Evolutionary conservation across 1,140 invertebrate genomes (phyloP).

Genomic region (Hycleus phaleratus): DNA sequence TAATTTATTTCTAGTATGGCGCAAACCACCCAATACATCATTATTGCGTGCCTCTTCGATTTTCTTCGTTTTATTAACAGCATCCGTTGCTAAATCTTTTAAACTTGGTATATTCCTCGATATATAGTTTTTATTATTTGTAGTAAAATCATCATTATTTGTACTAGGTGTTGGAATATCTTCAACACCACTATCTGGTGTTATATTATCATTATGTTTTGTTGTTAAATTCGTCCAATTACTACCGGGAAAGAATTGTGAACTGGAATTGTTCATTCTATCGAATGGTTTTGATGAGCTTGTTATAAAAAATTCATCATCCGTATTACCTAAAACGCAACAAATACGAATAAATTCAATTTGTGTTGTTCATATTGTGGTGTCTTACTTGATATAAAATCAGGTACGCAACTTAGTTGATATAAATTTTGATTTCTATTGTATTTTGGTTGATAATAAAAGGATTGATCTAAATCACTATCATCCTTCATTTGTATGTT

Average conservation of each 20-base stretch:
- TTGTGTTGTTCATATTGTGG: no score
- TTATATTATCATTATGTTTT: slow-evolving; percentile 38
- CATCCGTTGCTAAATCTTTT: slow-evolving; percentile 31
- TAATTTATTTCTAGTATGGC: slow-evolving; percentile 62
- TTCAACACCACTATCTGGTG: slow-evolving; percentile 51
- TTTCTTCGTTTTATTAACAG: slow-evolving; percentile 24
- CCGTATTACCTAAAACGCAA: slow-evolving; percentile 2
- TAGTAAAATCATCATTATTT: slow-evolving; percentile 26
- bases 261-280: slow-evolving; percentile 47
- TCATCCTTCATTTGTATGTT: slow-evolving; percentile 11
- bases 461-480: slow-evolving; percentile 1
- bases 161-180: slow-evolving; percentile 48
- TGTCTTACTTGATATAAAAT: slow-evolving; percentile 18
- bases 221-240: slow-evolving; percentile 23
- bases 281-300: slow-evolving; percentile 63
- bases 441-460: slow-evolving; percentile 4
- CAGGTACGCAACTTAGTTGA: slow-evolving; percentile 17
- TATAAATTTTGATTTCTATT: slow-evolving; percentile 18
- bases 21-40: slow-evolving; percentile 53
- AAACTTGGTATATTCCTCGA: slow-evolving; percentile 20
- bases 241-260: slow-evolving; percentile 64
- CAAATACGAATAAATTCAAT: no score
- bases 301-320: slow-evolving; percentile 62
- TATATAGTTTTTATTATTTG: not conserved
- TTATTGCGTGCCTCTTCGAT: slow-evolving; percentile 9